Conservation (phyloP, 1,140 invertebrate species). For the Mycetomoellerius zeteki region DNA sequence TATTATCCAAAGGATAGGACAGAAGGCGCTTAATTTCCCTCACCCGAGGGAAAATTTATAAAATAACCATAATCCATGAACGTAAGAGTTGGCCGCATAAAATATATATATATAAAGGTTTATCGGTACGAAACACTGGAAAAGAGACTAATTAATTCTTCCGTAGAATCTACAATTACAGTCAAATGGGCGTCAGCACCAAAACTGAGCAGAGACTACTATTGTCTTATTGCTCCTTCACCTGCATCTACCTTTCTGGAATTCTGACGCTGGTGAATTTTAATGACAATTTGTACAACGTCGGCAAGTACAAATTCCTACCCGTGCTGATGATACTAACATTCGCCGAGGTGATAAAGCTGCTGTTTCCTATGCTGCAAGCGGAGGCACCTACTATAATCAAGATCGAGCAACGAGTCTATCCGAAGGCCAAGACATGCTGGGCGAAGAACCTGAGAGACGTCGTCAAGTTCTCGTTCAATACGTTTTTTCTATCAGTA, state of each 20-base stretch:
- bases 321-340: conserved; percentile 82
- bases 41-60: no score
- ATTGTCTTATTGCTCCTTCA: conserved; percentile 83
- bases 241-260: conserved; percentile 84
- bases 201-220: conserved; percentile 79
- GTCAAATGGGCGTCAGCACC: conserved; percentile 74
- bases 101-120: no score
- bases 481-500: conserved; percentile 78
- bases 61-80: background rate
- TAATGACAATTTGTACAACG: conserved; percentile 82
- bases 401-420: conserved; percentile 70
- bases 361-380: conserved; percentile 80
- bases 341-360: conserved; percentile 83
- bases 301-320: conserved; percentile 83
- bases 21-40: no score
- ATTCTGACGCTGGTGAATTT: conserved; percentile 82
- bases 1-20: no score
- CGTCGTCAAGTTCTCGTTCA: conserved; percentile 81
- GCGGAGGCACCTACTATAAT: conserved; percentile 70
- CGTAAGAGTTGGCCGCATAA: background rate
- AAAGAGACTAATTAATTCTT: background rate
- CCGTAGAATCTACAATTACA: background rate
- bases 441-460: conserved; percentile 79
- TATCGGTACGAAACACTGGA: no score
- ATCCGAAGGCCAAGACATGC: conserved; percentile 75